These are phyloP conservation scores for Gonioctena quinquepunctata DNA, from an alignment of 1,140 invertebrate genomes.

Conservation along the genomic window DNA sequence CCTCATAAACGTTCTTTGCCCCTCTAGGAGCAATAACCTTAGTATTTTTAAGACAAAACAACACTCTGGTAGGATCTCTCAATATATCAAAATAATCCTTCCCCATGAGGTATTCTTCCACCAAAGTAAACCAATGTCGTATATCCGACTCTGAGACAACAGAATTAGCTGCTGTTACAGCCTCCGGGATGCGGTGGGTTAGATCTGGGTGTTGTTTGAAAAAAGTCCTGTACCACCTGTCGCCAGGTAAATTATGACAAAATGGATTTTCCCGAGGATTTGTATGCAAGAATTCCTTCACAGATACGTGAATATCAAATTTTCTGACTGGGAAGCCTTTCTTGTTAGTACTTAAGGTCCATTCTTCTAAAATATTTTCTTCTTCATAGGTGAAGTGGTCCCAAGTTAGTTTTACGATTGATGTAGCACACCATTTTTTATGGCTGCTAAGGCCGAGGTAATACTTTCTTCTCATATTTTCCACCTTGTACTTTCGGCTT, in stretches of 20 bases:
- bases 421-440: too few relatives aligned
- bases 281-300: conserved; percentile 21
- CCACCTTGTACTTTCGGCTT: too few relatives aligned
- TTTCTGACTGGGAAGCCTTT: conserved; percentile 30
- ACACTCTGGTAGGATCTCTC: conserved; percentile 36
- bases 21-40: conserved; percentile 46
- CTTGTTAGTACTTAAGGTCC: conserved; percentile 14
- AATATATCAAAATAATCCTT: conserved; percentile 31
- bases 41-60: conserved; percentile 46
- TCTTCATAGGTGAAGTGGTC: not conserved
- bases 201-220: conserved; percentile 43
- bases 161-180: conserved; percentile 39
- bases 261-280: conserved; percentile 36
- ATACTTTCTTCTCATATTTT: too few relatives aligned
- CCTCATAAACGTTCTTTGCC: conserved; percentile 48
- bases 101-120: conserved; percentile 41
- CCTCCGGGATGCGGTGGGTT: conserved; percentile 35
- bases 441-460: too few relatives aligned
- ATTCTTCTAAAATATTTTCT: conserved; percentile 22
- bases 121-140: conserved; percentile 25
- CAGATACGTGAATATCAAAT: conserved; percentile 16
- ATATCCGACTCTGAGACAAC: conserved; percentile 41
- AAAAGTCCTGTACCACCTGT: conserved; percentile 48
- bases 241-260: conserved; percentile 42
- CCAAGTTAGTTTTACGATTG: not conserved